Base-by-base conservation (phyloP, 1,140 invertebrate genomes). In the Nephila pilipes region DNA sequence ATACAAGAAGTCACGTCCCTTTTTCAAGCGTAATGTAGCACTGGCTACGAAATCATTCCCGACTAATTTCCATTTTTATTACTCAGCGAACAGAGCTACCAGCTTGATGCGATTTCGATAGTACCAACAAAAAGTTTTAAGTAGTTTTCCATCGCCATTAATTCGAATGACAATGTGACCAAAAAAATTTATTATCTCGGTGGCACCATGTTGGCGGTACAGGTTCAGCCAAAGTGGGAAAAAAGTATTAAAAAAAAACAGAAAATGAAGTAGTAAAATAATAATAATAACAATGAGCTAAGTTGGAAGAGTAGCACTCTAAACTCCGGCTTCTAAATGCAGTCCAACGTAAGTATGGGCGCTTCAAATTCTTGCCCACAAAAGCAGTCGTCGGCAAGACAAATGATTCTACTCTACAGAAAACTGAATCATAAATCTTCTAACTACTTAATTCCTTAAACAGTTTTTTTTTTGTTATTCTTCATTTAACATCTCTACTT, bases 391-490 rank as follows among this genome's bases (percentile, higher is more conserved):
- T 12, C 25, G 1, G 20, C 75, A 90, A 90, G 88, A 90, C 69
- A 90, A 90, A 90, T 90, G 88, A 80, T 69, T n/a, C 46, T 38
- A 25, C 46, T 69, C 88, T 32, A 29, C 55, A 57, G 69, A 90
- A 90, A 57, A 57, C 46, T 57, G 75, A 63, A 90, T 36, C 75
- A 90, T 90, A 90, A 90, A 90, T 90, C 69, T 90, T 65, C 69
- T 90, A 80, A 90, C 88, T 90, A 80, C 88, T 80, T 90, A 90
- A 79, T 80, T 90, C 36, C 65, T 79, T 38, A 20, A n/a, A n/a
- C 55, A 46, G 69, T 57, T 57, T 83, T 25, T 83, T 54, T 20
- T 46, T n/a, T 18, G n/a, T 2, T 63, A 25, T 85, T 57, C 63
- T 36, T 36, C 58, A 69, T 29, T 16, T 38, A 87, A 87, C 57